A percentile compares a stretch with the other conserved stretches of the same genome.
These are phyloP conservation scores for Cyanoramphus novaezelandiae DNA, from an alignment of 2,113 vertebrate genomes.

Conservation along the genomic window DNA sequence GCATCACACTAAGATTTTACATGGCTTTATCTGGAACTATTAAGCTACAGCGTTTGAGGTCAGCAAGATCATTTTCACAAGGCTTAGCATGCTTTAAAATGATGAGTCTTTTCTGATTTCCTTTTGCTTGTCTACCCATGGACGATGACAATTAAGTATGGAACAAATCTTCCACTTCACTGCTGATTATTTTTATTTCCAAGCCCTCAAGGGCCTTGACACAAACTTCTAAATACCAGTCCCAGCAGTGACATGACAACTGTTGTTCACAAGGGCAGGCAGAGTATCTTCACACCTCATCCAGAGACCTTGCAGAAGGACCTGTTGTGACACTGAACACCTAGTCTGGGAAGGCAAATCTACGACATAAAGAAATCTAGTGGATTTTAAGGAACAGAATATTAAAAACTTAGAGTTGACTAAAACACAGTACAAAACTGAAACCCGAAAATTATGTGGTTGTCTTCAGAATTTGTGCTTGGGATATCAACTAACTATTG, in stretches of 20 bases:
- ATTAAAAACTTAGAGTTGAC: background rate
- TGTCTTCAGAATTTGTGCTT: background rate
- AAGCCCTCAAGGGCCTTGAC: background rate
- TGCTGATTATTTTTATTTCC: background rate
- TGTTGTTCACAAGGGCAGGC: background rate
- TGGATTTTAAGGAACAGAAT: background rate
- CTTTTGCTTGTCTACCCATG: background rate
- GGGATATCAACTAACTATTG: conserved; percentile 3
- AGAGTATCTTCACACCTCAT: background rate
- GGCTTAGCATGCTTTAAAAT: background rate
- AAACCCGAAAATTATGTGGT: background rate
- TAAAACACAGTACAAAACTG: background rate
- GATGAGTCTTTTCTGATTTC: background rate
- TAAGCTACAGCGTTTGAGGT: background rate
- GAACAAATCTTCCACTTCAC: background rate
- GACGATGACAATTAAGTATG: background rate
- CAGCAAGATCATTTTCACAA: background rate
- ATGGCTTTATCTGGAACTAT: background rate
- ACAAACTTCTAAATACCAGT: background rate
- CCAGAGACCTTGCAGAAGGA: background rate
- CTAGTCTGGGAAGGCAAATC: background rate
- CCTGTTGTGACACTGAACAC: background rate
- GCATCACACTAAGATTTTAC: background rate
- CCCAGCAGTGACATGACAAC: background rate
- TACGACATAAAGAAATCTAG: background rate